Percentiles rank a stretch among this genome's conserved stretches.
Conservation (phyloP, 2,888 invertebrate genomes). For the Loripinus fragilis region DNA sequence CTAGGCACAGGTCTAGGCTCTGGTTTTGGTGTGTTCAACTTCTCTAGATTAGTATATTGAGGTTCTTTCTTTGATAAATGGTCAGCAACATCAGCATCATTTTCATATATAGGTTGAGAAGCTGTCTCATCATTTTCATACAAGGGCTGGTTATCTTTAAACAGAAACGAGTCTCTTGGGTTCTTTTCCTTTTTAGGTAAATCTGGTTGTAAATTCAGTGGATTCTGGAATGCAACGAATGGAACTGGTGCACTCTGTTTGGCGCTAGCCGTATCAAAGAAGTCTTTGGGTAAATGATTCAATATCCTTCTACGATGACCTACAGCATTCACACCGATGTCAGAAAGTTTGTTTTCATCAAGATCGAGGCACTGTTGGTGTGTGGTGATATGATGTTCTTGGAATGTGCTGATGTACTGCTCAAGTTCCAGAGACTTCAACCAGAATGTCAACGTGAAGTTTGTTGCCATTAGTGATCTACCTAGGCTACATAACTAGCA, state of each 20-base stretch:
- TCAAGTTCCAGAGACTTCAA: conserved; percentile 47
- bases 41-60: neutral
- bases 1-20: conserved; percentile 30
- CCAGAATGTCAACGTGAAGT: conserved; percentile 40
- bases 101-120: conserved; percentile 5
- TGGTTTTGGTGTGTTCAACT: conserved; percentile 29
- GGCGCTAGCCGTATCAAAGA: neutral
- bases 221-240: conserved; percentile 1
- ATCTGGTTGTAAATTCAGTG: conserved; percentile 6
- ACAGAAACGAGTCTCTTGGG: conserved; percentile 26
- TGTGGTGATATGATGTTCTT: conserved; percentile 30
- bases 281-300: conserved; percentile 39
- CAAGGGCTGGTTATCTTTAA: conserved; percentile 7
- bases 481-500: neutral
- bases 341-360: conserved; percentile 30
- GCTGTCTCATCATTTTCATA: conserved; percentile 1
- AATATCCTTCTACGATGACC: conserved; percentile 47
- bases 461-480: conserved; percentile 29
- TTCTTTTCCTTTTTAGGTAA: conserved; percentile 35
- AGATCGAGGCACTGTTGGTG: conserved; percentile 32
- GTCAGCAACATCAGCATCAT: neutral
- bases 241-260: conserved; percentile 20
- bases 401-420: conserved; percentile 38
- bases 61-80: neutral
- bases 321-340: conserved; percentile 34